phyloP scores from a whole-genome alignment of 2,797 vertebrate genomes.

The Manis crassicaudata region DNA sequence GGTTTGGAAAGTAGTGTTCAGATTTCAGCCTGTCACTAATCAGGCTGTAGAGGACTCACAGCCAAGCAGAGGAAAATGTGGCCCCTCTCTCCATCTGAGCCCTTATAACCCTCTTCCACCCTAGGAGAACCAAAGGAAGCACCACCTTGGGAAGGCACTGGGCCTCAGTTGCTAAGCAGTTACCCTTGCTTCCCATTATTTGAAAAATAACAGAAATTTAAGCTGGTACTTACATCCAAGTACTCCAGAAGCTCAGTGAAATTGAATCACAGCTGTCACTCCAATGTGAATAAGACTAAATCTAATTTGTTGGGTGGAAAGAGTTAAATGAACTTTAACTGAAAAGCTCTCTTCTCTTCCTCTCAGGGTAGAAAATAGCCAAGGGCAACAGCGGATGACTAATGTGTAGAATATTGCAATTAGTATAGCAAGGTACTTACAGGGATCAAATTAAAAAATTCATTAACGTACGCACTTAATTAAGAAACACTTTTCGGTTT shows the following conservation, averaged over 20 bases:
- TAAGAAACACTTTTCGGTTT: conserved; percentile 99
- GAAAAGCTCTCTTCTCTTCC: conserved; percentile 89
- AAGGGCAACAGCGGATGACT: conserved; percentile 99
- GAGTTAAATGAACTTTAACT: conserved; percentile 95
- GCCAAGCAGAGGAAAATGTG: background rate
- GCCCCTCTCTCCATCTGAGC: background rate
- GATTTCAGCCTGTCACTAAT: background rate
- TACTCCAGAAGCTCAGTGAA: conserved; percentile 1
- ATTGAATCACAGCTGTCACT: conserved; percentile 79
- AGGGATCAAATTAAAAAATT: conserved; percentile 99
- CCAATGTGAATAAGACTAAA: conserved; percentile 74
- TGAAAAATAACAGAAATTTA: conserved; percentile 17
- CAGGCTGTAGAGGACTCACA: background rate
- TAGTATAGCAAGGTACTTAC: conserved; percentile 99
- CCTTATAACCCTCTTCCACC: background rate
- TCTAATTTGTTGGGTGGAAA: conserved; percentile 90
- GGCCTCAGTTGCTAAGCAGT: background rate
- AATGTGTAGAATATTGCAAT: conserved; percentile 99
- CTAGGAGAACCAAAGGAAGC: background rate
- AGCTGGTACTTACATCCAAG: background rate
- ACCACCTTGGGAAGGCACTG: background rate
- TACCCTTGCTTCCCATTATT: background rate
- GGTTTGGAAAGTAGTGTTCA: background rate
- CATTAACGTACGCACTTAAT: conserved; percentile 99
- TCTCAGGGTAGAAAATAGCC: conserved; percentile 97